These are phyloP conservation scores for Sclerurus mexicanus DNA, from an alignment of 2,113 vertebrate species.

Conservation along the genomic window DNA sequence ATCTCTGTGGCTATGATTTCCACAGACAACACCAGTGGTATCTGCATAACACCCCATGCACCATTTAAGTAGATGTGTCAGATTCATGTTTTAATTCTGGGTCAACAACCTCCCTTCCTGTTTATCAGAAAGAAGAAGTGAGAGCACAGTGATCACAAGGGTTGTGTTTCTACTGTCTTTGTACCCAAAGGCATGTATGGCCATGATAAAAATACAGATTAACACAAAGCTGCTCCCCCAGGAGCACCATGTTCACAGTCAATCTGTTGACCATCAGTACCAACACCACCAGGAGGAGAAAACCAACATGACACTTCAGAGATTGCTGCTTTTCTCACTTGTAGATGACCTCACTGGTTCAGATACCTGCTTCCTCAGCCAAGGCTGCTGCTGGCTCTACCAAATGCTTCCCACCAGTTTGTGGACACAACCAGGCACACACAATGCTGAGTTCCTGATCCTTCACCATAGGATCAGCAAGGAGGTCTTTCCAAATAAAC, in stretches of 20 bases:
- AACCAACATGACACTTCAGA: background rate
- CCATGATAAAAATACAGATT: background rate
- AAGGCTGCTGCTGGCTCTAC: background rate
- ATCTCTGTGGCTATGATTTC: background rate
- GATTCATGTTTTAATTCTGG: background rate
- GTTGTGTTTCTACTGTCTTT: background rate
- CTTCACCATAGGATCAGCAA: background rate
- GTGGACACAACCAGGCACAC: background rate
- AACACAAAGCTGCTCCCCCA: background rate
- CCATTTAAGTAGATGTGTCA: background rate
- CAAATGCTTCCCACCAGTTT: background rate
- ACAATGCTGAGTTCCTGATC: background rate
- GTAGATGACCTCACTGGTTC: background rate
- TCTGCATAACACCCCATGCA: background rate
- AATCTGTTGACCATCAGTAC: background rate
- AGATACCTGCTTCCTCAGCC: background rate
- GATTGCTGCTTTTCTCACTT: background rate
- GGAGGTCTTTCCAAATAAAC: background rate
- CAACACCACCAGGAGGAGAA: background rate
- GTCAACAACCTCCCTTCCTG: background rate
- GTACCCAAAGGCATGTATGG: background rate
- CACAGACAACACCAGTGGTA: background rate
- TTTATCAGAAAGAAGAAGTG: constrained; percentile 19
- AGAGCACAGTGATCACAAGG: background rate
- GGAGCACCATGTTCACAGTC: background rate